Evolutionary conservation across 2,113 vertebrate genomes (phyloP).

Genomic region (Hippocampus abdominalis): DNA sequence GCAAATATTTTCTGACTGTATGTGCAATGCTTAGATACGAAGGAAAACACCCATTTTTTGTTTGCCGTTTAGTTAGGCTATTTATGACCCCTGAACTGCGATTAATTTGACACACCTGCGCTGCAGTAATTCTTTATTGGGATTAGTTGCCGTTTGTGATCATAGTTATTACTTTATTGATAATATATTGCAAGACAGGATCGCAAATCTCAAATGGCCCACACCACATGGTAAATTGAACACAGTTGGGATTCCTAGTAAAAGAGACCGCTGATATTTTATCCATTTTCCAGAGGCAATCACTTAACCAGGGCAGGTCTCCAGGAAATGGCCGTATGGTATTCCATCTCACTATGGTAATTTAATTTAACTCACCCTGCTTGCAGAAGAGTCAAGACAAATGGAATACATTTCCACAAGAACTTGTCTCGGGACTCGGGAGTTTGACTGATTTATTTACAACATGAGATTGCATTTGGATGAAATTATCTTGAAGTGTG

Average conservation of each 20-base stretch:
- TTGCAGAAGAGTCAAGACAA: slow-evolving; percentile 31
- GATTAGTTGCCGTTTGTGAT: no score
- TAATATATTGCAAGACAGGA: no score
- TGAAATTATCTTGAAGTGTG: not conserved
- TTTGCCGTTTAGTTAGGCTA: not conserved
- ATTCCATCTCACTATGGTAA: slow-evolving; percentile 31
- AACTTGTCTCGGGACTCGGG: not conserved
- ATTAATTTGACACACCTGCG: not conserved
- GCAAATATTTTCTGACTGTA: not conserved
- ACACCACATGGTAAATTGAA: not conserved
- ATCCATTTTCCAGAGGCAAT: not conserved
- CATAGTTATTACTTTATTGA: no score
- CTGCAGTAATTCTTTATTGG: not conserved
- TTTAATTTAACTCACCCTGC: slow-evolving; percentile 50
- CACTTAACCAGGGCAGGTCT: slow-evolving; percentile 22
- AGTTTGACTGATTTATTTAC: slow-evolving; percentile 4
- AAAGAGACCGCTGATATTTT: not conserved
- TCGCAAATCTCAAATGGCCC: no score
- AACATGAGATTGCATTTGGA: not conserved
- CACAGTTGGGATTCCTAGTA: not conserved
- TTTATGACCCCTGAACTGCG: not conserved
- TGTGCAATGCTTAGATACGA: not conserved
- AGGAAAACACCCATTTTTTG: not conserved
- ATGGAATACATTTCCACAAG: slow-evolving; percentile 27
- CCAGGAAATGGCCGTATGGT: slow-evolving; percentile 46